phyloP scores from a whole-genome alignment of 2,113 vertebrate species.

The Pomatostomus ruficeps region DNA sequence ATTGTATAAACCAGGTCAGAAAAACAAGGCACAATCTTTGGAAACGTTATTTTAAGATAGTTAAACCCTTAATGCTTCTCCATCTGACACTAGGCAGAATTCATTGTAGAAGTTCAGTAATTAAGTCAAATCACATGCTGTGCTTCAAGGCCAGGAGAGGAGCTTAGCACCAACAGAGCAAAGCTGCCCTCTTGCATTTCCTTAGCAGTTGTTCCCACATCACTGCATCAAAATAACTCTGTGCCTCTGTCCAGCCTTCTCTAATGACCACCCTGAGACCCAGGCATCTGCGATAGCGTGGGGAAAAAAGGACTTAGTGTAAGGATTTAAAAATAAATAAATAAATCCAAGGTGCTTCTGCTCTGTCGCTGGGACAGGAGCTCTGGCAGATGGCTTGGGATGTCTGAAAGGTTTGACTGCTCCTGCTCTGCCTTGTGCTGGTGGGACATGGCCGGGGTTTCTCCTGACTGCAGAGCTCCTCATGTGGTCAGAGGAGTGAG shows the following conservation, averaged over 20 bases:
- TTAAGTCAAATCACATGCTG: conserved; percentile 43
- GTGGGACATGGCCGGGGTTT: too few species aligned
- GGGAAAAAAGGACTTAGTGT: background rate
- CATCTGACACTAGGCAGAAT: background rate
- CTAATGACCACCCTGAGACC: background rate
- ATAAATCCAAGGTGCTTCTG: background rate
- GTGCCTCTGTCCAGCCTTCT: background rate
- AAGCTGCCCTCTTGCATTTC: conserved; percentile 51
- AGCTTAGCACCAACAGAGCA: background rate
- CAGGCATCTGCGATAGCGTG: background rate
- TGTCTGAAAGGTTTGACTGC: background rate
- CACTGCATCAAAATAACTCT: background rate
- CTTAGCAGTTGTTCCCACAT: conserved; percentile 34
- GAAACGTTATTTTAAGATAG: background rate
- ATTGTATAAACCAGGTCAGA: background rate
- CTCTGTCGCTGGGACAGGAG: background rate
- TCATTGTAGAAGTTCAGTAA: conserved; percentile 32
- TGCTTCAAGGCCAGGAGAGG: background rate
- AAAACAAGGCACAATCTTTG: background rate
- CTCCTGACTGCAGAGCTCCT: background rate
- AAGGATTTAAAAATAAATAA: background rate
- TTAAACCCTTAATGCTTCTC: conserved; percentile 1
- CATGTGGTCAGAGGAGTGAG: background rate
- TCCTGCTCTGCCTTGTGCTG: background rate
- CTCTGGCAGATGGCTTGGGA: background rate